These are phyloP conservation scores for Tribolium freemani DNA, from an alignment of 2,888 invertebrate genomes.

Conservation along the genomic window DNA sequence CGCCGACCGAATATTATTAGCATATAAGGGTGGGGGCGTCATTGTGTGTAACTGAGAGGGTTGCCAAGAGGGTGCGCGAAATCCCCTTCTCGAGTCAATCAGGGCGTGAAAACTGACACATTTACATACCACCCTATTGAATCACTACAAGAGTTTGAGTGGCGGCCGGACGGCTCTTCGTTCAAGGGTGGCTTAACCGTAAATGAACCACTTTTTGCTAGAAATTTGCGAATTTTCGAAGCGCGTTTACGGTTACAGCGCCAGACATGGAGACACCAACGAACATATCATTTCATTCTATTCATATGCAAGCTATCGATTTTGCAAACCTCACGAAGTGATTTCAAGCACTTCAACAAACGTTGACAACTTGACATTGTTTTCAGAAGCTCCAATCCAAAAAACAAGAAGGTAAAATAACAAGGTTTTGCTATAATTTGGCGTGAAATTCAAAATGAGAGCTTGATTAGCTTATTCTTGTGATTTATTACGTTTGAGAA, in stretches of 20 bases:
- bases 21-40: slow-evolving; percentile 52
- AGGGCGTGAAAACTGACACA: slow-evolving; percentile 68
- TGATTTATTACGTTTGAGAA: too few species aligned
- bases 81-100: slow-evolving; percentile 63
- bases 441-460: slow-evolving; percentile 29
- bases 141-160: slow-evolving; percentile 57
- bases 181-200: slow-evolving; percentile 9
- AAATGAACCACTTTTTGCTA: neutral
- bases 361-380: neutral
- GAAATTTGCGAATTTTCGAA: slow-evolving; percentile 1
- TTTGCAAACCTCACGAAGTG: neutral
- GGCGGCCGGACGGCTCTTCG: slow-evolving; percentile 48
- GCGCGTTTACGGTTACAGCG: neutral
- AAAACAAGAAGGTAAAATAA: neutral
- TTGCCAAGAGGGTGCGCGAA: slow-evolving; percentile 49
- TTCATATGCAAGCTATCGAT: neutral
- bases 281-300: neutral
- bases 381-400: neutral
- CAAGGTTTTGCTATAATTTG: slow-evolving; percentile 4
- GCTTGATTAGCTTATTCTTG: neutral
- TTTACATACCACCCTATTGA: slow-evolving; percentile 67
- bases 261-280: too few species aligned
- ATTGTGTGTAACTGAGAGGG: slow-evolving; percentile 58
- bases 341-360: neutral
- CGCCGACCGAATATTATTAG: slow-evolving; percentile 56